A percentile compares a stretch with the other conserved stretches of the same genome.
phyloP scores from a whole-genome alignment of 2,797 vertebrate genomes.

The Ptychobarbus kaznakovi region DNA sequence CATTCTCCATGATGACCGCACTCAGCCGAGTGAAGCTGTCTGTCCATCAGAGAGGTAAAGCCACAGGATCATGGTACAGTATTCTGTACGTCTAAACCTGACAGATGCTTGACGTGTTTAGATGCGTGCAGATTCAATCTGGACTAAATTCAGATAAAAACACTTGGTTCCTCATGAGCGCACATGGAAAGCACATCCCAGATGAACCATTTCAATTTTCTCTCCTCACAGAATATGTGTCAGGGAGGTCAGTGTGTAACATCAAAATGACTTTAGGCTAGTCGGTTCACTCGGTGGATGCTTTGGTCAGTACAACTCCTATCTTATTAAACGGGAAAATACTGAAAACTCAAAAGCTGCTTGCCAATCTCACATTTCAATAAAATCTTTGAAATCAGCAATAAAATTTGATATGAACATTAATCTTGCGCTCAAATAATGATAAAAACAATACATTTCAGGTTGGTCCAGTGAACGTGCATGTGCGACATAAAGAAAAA shows the following conservation, averaged over 20 bases:
- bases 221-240: conserved; percentile 54
- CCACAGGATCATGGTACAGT: conserved; percentile 58
- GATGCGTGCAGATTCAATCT: conserved; percentile 25
- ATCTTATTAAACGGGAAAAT: neutral
- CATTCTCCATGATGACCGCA: conserved; percentile 8
- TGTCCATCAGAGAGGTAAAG: conserved; percentile 57
- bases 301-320: neutral
- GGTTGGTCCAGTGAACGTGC: neutral
- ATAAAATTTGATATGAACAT: neutral
- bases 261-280: neutral
- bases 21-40: conserved; percentile 28
- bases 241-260: neutral
- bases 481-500: neutral
- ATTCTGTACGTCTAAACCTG: conserved; percentile 54
- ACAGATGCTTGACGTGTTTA: conserved; percentile 57
- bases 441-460: neutral
- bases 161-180: conserved; percentile 11
- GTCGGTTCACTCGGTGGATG: neutral
- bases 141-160: conserved; percentile 47
- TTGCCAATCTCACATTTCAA: neutral
- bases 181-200: conserved; percentile 16
- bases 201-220: conserved; percentile 65
- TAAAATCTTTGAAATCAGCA: neutral
- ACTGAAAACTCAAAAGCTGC: neutral
- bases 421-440: neutral